Evolutionary conservation across 35 echinoderm and acorn worm species (phyloP), one percentile per base, ranked within the genome.

Genomic region (Patiria miniata): DNA sequence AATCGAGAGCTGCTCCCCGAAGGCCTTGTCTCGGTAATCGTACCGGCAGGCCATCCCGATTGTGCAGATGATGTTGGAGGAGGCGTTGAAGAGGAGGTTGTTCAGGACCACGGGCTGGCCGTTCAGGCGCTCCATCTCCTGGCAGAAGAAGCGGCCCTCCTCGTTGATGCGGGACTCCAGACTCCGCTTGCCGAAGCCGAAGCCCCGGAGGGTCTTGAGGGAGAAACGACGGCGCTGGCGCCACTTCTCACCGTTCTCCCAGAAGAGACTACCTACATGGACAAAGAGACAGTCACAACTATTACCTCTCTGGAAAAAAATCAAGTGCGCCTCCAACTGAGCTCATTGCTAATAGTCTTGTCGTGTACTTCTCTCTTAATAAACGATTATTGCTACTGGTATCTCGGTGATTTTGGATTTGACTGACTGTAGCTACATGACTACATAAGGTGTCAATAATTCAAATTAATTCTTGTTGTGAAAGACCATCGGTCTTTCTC

Each of bases 201-300:
- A 78, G 26, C 52, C 79, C 1, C 90, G 69, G 1, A 91, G 68
- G 6, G 83, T 79, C 34, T 19, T 55, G 29, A 77, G 32, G 18
- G 79, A 79, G 40, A 86, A 86, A 1, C 77, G 69, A 5, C 90
- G 68, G 14, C 79, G 90, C 17, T 86, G 68, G 51, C 86, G 86
- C 90, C 90, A 91, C 5, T 36, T 39, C 2, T 79, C 81, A 1
- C 88, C 88, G 28, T 87, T 87, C 76, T 87, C 65, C 85, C 85
- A 87, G 15, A 77, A 69, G 37, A 87, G 28, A 52, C 85, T 87
- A 4, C 85, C 85, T 87, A 68, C 16, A 61, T 47, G 42, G 42
- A 12, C 42, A 47, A 47, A n/a, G n/a, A n/a, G n/a, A n/a, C n/a
- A n/a, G n/a, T n/a, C n/a, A n/a, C n/a, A n/a, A n/a, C n/a, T n/a